Conservation (phyloP, 2,888 invertebrate genomes). For the Gerosis bhagava region DNA sequence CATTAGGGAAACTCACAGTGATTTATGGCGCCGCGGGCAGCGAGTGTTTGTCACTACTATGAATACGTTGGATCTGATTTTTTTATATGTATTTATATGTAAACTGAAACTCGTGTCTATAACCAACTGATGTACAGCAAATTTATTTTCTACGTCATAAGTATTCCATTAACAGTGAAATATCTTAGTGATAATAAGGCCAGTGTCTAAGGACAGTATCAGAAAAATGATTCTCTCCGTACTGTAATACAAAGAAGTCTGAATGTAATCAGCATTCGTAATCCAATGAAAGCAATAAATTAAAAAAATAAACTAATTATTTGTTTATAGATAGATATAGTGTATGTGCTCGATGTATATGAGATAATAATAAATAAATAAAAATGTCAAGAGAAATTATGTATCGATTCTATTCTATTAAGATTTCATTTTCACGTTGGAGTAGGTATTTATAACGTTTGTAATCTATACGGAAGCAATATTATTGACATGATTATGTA, state of each 20-base stretch:
- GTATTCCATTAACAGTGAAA: slow-evolving; percentile 20
- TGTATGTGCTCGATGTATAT: slow-evolving; percentile 22
- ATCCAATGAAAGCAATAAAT: slow-evolving; percentile 25
- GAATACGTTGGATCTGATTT: slow-evolving; percentile 13
- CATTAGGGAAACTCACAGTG: no score
- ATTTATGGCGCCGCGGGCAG: no score
- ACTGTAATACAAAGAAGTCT: slow-evolving; percentile 26
- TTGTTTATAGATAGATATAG: slow-evolving; percentile 26
- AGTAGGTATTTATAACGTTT: slow-evolving; percentile 10
- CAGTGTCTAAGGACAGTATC: slow-evolving; percentile 61
- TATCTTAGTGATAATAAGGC: slow-evolving; percentile 62
- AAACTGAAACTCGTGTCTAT: slow-evolving; percentile 17
- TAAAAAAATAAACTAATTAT: slow-evolving; percentile 20
- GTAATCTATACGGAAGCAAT: slow-evolving; percentile 14
- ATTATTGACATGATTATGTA: slow-evolving; percentile 8
- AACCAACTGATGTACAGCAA: slow-evolving; percentile 18
- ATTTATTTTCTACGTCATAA: slow-evolving; percentile 24
- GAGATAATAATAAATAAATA: slow-evolving; percentile 23
- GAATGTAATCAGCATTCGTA: slow-evolving; percentile 24
- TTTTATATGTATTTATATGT: no score
- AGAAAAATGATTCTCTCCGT: slow-evolving; percentile 27
- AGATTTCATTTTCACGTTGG: slow-evolving; percentile 18
- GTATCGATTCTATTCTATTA: slow-evolving; percentile 12
- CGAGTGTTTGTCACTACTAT: no score
- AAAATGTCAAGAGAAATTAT: slow-evolving; percentile 18